Percentiles rank a stretch among this genome's conserved stretches.
These are phyloP conservation scores for Delphinus delphis DNA, from an alignment of 2,113 vertebrate genomes.

Conservation along the genomic window DNA sequence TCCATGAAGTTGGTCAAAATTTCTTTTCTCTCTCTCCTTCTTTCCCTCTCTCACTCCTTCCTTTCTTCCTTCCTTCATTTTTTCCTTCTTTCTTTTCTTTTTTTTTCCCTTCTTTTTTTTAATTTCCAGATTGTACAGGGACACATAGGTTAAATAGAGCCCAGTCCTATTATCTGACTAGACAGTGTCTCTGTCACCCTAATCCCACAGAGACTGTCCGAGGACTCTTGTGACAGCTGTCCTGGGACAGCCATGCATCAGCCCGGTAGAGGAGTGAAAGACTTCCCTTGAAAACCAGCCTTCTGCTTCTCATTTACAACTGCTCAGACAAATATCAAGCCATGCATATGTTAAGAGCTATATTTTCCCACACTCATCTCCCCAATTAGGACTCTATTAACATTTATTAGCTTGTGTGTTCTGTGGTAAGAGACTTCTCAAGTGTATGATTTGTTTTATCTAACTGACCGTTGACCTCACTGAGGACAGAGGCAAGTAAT, in stretches of 20 bases:
- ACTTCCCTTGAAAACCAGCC: neutral
- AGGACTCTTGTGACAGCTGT: accelerated
- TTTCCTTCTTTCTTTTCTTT: no score
- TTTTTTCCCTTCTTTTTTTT: neutral
- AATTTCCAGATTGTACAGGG: neutral
- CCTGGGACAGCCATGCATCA: neutral
- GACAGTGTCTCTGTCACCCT: accelerated
- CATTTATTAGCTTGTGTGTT: neutral
- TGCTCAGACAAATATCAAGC: neutral
- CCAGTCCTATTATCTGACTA: neutral
- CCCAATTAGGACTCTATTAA: neutral
- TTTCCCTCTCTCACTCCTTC: neutral
- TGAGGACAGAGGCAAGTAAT: neutral
- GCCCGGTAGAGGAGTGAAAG: neutral
- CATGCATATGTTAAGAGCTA: neutral
- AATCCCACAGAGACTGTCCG: no score
- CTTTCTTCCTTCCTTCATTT: neutral
- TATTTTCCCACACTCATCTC: neutral
- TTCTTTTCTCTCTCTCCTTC: neutral
- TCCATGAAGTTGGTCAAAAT: neutral
- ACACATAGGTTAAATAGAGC: neutral
- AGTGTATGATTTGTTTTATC: neutral
- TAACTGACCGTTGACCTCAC: neutral
- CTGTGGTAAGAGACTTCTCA: neutral
- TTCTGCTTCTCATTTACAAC: neutral